These are phyloP conservation scores for Tanytarsus gracilentus DNA, from an alignment of 2,888 invertebrate genomes.

Conservation along the genomic window DNA sequence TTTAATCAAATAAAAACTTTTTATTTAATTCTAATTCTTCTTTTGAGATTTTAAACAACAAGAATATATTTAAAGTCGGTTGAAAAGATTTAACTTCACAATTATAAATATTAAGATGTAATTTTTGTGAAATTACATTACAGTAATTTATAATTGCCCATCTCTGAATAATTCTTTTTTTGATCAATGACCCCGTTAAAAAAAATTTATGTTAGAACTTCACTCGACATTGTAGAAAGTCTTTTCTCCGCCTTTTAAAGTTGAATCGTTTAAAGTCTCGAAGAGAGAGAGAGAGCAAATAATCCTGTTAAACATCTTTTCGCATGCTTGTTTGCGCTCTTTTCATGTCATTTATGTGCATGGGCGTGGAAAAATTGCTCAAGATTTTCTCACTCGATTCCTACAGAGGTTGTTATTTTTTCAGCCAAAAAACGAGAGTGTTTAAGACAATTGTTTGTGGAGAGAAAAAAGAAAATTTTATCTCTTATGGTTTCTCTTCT, in stretches of 20 bases:
- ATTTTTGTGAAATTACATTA: not conserved
- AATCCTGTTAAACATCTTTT: conserved; percentile 29
- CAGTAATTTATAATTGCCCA: not conserved
- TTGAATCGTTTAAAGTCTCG: no score
- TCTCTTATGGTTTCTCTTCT: not conserved
- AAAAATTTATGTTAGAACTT: no score
- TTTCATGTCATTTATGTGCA: conserved; percentile 27
- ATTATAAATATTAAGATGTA: no score
- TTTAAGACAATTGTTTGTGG: conserved; percentile 26
- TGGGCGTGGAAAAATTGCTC: conserved; percentile 15
- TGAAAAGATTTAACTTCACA: no score
- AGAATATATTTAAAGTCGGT: no score
- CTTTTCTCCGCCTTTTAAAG: no score
- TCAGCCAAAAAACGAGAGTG: conserved; percentile 11
- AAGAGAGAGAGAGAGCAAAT: not conserved
- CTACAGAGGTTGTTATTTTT: conserved; percentile 28
- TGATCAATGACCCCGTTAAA: conserved; percentile 3
- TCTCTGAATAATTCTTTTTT: not conserved
- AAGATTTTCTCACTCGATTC: conserved; percentile 12
- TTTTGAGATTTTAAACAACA: no score
- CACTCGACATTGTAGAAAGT: no score
- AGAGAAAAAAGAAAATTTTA: conserved; percentile 7
- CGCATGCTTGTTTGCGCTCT: conserved; percentile 18
- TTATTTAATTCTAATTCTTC: no score
- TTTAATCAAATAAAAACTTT: no score